Evolutionary conservation across 2,113 vertebrate species (phyloP).

Genomic region (Macquaria ambigua): DNA sequence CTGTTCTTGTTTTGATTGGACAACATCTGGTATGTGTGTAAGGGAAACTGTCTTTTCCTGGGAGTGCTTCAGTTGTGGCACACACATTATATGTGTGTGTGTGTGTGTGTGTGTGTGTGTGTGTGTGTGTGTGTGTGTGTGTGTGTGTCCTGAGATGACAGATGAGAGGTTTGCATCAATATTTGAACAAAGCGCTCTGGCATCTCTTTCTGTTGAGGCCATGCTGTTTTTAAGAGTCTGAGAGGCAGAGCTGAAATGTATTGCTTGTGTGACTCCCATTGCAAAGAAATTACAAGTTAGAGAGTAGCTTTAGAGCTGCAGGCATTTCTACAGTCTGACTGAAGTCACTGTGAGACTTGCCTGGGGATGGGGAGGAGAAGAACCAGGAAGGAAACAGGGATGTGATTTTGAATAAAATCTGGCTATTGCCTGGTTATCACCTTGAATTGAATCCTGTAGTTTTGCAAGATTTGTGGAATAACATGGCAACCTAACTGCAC

Average conservation of each 20-base stretch:
- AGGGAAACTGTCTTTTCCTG: conserved; percentile 24
- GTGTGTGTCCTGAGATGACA: conserved; percentile 67
- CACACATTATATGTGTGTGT: conserved; percentile 28
- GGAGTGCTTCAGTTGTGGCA: conserved; percentile 23
- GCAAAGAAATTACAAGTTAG: conserved; percentile 62
- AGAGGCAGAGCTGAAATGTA: conserved; percentile 50
- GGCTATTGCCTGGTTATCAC: background rate
- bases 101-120: conserved; percentile 6
- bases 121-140: conserved; percentile 12
- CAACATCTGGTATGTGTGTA: conserved; percentile 47
- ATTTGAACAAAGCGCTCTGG: conserved; percentile 80
- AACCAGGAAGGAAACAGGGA: conserved; percentile 2
- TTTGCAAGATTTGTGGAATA: background rate
- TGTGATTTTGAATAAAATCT: conserved; percentile 47
- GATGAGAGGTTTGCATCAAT: conserved; percentile 80
- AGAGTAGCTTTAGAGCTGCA: conserved; percentile 49
- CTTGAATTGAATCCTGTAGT: background rate
- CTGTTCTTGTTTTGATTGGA: conserved; percentile 46
- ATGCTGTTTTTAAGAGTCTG: conserved; percentile 62
- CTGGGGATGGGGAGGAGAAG: conserved; percentile 29
- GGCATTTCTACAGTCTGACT: conserved; percentile 50
- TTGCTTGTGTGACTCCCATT: conserved; percentile 46
- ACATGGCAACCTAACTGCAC: background rate
- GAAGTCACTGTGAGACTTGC: conserved; percentile 45
- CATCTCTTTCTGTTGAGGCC: conserved; percentile 68